Conservation (phyloP, 2,888 invertebrate genomes). For the Amiota communis region DNA sequence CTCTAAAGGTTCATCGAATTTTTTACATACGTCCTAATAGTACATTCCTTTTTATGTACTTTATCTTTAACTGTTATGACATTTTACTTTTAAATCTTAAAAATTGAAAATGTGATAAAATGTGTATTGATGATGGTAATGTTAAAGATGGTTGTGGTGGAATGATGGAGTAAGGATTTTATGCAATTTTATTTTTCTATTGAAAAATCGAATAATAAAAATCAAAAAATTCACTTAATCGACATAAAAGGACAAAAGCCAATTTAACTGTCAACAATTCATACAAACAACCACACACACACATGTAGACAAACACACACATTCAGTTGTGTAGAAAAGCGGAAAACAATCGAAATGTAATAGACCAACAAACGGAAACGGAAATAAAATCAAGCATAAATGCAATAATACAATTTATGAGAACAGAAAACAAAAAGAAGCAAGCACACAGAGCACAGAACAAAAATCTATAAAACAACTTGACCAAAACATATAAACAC, state of each 20-base stretch:
- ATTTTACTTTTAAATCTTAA: too few species aligned
- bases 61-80: too few species aligned
- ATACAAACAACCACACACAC: slow-evolving; percentile 30
- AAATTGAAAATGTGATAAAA: too few species aligned
- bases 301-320: slow-evolving; percentile 43
- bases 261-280: slow-evolving; percentile 58
- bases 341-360: slow-evolving; percentile 47
- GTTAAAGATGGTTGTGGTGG: too few species aligned
- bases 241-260: slow-evolving; percentile 56
- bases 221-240: slow-evolving; percentile 56
- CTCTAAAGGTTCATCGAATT: too few species aligned
- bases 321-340: slow-evolving; percentile 43
- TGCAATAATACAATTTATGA: slow-evolving; percentile 67
- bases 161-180: background rate
- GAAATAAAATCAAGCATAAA: slow-evolving; percentile 67
- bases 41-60: too few species aligned
- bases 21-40: too few species aligned
- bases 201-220: slow-evolving; percentile 32
- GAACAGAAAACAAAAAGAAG: slow-evolving; percentile 34
- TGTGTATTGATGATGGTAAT: too few species aligned
- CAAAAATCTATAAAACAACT: slow-evolving; percentile 37
- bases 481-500: slow-evolving; percentile 31
- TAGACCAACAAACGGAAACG: slow-evolving; percentile 48
- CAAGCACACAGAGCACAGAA: background rate
- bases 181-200: slow-evolving; percentile 27